Evolutionary conservation across 2,797 vertebrate genomes (phyloP).

Genomic region (Sciaenops ocellatus): DNA sequence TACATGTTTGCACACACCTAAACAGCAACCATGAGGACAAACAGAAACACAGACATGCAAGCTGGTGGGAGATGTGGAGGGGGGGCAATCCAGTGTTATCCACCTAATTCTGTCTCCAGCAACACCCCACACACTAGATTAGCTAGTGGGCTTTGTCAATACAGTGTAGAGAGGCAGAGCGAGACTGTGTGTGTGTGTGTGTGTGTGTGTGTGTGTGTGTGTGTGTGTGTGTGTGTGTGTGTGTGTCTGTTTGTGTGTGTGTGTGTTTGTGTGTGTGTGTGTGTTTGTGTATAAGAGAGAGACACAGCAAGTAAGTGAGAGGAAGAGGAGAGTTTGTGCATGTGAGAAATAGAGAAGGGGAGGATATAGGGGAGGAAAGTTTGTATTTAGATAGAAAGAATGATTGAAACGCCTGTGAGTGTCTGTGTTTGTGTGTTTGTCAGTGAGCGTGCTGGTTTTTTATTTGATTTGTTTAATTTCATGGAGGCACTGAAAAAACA

Average conservation of each 20-base stretch:
- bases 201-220: constrained; percentile 1
- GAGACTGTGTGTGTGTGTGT: constrained; percentile 7
- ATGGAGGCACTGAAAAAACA: constrained; percentile 32
- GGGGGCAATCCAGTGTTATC: constrained; percentile 67
- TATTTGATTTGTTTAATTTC: constrained; percentile 59
- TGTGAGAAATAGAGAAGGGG: constrained; percentile 1
- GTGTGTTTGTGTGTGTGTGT: not conserved
- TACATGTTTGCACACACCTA: not conserved
- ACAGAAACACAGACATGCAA: constrained; percentile 22
- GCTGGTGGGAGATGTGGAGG: constrained; percentile 33
- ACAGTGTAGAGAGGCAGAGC: constrained; percentile 47
- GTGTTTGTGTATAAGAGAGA: not conserved
- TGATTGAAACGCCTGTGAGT: not conserved
- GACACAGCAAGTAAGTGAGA: not conserved
- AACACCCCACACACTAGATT: constrained; percentile 75
- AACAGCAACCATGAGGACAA: constrained; percentile 4
- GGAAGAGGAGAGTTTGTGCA: constrained; percentile 7
- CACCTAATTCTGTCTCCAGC: constrained; percentile 69
- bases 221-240: constrained; percentile 4
- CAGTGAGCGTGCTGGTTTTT: constrained; percentile 14
- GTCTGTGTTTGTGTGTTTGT: constrained; percentile 6
- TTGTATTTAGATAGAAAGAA: constrained; percentile 42
- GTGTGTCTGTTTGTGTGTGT: not conserved
- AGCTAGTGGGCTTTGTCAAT: constrained; percentile 71
- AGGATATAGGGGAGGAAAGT: constrained; percentile 18